A percentile compares a stretch with the other conserved stretches of the same genome.
These are phyloP conservation scores for Ligdia adustata DNA, from an alignment of 2,888 invertebrate species.

Conservation along the genomic window DNA sequence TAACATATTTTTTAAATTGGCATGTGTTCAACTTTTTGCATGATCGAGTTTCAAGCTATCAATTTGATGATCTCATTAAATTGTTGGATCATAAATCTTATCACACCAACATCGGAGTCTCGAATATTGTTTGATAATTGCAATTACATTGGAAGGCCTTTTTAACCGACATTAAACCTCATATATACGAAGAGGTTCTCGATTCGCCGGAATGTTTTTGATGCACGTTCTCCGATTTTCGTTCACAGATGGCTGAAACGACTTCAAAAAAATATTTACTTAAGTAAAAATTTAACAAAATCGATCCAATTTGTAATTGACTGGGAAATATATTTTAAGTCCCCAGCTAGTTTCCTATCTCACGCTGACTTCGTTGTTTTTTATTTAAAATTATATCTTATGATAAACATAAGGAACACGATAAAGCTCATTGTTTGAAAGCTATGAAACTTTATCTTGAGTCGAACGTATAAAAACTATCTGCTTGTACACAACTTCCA, in stretches of 20 bases:
- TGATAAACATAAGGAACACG: background rate
- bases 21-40: conserved; percentile 44
- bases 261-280: too few species aligned
- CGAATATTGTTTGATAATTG: conserved; percentile 22
- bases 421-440: background rate
- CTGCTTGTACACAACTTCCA: too few species aligned
- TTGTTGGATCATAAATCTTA: conserved; percentile 37
- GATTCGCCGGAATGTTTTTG: too few species aligned
- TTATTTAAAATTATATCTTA: background rate
- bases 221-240: too few species aligned
- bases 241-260: too few species aligned
- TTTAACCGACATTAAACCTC: too few species aligned
- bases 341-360: background rate
- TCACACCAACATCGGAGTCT: conserved; percentile 13
- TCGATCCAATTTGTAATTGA: too few species aligned
- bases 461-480: too few species aligned
- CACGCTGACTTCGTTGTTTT: background rate
- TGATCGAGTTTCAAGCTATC: conserved; percentile 38
- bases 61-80: conserved; percentile 49
- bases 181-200: too few species aligned
- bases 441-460: too few species aligned
- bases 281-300: too few species aligned
- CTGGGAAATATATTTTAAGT: background rate
- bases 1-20: conserved; percentile 37
- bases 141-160: too few species aligned